Evolutionary conservation across 2,113 vertebrate genomes (phyloP).

Genomic region (Callorhinus ursinus): DNA sequence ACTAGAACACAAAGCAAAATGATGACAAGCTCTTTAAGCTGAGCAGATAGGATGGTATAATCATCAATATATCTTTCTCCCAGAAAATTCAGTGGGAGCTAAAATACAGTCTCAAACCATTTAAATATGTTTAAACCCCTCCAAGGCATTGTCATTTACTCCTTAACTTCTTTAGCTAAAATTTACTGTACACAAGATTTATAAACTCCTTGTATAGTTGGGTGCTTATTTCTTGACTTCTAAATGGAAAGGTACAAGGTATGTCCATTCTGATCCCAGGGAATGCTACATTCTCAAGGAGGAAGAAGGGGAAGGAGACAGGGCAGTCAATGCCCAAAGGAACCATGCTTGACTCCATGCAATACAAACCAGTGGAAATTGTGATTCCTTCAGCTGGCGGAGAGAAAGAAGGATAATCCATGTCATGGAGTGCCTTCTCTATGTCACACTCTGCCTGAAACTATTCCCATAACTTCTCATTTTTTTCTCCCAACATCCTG

Average conservation of each 20-base stretch:
- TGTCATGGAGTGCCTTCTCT: not conserved
- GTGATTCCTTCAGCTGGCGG: not conserved
- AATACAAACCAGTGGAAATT: not conserved
- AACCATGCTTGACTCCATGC: not conserved
- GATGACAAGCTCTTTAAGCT: not conserved
- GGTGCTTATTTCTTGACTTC: not conserved
- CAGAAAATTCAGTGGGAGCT: not conserved
- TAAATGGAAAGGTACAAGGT: not conserved
- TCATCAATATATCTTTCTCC: not conserved
- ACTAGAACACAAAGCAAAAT: not conserved
- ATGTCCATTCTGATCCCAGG: not conserved
- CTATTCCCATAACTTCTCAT: not conserved
- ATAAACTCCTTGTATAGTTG: not conserved
- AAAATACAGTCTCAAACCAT: not conserved
- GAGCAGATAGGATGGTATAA: not conserved
- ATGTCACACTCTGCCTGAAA: not conserved
- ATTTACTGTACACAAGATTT: not conserved
- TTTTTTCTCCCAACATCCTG: not conserved
- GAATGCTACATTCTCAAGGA: not conserved
- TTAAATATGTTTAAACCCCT: not conserved
- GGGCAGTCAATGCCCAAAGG: rapidly evolving
- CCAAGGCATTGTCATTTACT: not conserved
- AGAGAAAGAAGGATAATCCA: not conserved
- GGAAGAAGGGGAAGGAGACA: not conserved
- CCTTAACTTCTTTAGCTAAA: not conserved